Base-by-base conservation (phyloP, 2,888 invertebrate species). In the Lasius platythorax region DNA sequence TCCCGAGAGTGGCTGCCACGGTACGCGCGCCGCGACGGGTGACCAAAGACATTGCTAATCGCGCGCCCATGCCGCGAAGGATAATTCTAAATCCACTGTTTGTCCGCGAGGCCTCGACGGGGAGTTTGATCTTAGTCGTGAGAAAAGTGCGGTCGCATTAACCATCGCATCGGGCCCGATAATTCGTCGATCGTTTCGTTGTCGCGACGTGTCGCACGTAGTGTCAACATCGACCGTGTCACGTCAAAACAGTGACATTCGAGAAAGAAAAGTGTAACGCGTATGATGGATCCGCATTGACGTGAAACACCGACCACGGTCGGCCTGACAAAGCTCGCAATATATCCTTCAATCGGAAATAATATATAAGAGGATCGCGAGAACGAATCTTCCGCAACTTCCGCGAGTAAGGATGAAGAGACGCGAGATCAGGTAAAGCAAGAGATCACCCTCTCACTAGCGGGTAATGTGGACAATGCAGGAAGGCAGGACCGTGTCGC, bases 381-480 rank as follows among this genome's bases (percentile, higher is more conserved):
- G 37, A 18, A 15, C n/a, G 23, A 72, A 37, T 23, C 33, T 23
- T 40, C n/a, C 9, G 37, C n/a, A 43, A 63, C 18, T 64, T 61
- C 11, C 43, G 30, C 61, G 67, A 68, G 53, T 11, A 56, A 75
- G 30, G n/a, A 88, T 89, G 88, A 73, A 84, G 85, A 53, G n/a
- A 58, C 83, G 84, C 53, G 84, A 63, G 53, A 58, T 9, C 61
- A 88, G 90, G 81, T 91, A 91, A 89, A 83, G 63, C 9, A 70
- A 64, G 70, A 63, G 70, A 58, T 81, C 73, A 43, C 56, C 23
- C 40, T 43, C 23, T 72, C 4, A 81, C 6, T 28, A 61, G 15
- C 67, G 68, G 87, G 91, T 87, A 87, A 94, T 94, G 94, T 93
- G 93, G 93, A 94, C 92, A 87, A 94, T 93, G 94, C 94, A 94